A percentile compares a stretch with the other conserved stretches of the same genome.
phyloP scores from a whole-genome alignment of 2,888 invertebrate species.

The Sesia bembeciformis region DNA sequence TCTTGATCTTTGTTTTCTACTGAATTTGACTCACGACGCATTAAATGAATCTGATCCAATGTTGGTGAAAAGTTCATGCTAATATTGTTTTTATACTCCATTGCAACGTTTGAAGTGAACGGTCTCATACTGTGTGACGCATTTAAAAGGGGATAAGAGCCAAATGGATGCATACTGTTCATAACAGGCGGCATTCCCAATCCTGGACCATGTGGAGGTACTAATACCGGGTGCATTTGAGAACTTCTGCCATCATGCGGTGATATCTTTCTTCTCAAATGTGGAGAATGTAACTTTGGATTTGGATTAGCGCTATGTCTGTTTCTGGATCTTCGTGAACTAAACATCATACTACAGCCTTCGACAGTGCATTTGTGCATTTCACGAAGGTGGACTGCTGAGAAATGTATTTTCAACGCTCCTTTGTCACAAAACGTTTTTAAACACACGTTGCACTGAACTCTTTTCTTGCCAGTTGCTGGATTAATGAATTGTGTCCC shows the following conservation, averaged over 20 bases:
- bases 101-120: slow-evolving; percentile 59
- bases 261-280: slow-evolving; percentile 92
- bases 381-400: slow-evolving; percentile 97
- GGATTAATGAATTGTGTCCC: slow-evolving; percentile 95
- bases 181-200: slow-evolving; percentile 78
- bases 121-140: slow-evolving; percentile 79
- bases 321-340: slow-evolving; percentile 95
- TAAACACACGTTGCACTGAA: slow-evolving; percentile 97
- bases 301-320: slow-evolving; percentile 98
- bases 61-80: slow-evolving; percentile 47
- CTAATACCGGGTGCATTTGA: slow-evolving; percentile 86
- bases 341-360: slow-evolving; percentile 99
- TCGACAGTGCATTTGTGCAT: slow-evolving; percentile 99
- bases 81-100: slow-evolving; percentile 62
- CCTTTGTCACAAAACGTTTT: slow-evolving; percentile 99
- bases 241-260: slow-evolving; percentile 94
- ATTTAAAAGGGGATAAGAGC: slow-evolving; percentile 84
- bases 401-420: slow-evolving; percentile 98
- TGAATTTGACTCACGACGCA: slow-evolving; percentile 49
- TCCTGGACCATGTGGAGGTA: slow-evolving; percentile 81
- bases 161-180: slow-evolving; percentile 83
- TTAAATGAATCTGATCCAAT: slow-evolving; percentile 45
- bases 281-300: slow-evolving; percentile 97
- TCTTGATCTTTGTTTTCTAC: slow-evolving; percentile 72
- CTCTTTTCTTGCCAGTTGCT: slow-evolving; percentile 95